Percentiles rank a stretch among this genome's conserved stretches.
phyloP scores from a whole-genome alignment of 2,888 invertebrate species.

The Ormyrus rosae region DNA sequence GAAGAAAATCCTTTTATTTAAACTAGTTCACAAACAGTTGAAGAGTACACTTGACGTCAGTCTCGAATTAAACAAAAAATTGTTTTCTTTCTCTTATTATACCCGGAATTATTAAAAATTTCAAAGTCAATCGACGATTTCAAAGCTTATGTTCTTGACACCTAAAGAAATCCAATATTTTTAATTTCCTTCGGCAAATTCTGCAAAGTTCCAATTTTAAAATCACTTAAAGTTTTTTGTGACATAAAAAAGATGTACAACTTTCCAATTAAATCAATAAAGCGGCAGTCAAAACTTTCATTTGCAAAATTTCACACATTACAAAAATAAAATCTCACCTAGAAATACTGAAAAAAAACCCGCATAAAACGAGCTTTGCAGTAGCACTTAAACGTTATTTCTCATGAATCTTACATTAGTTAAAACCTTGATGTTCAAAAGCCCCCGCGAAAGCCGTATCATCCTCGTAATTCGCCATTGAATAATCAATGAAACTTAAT shows the following conservation, averaged over 20 bases:
- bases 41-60: constrained; percentile 9
- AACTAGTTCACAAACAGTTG: neutral
- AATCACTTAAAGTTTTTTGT: no score
- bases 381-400: no score
- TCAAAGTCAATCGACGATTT: neutral
- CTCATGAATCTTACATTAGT: no score
- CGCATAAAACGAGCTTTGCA: no score
- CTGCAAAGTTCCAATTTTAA: neutral
- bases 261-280: no score
- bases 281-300: no score
- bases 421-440: no score
- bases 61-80: neutral
- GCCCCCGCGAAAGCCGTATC: neutral
- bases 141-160: neutral
- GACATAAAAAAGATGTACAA: no score
- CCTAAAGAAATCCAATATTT: neutral
- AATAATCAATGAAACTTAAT: constrained; percentile 40
- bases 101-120: neutral
- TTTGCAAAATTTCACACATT: no score
- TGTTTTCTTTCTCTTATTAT: neutral
- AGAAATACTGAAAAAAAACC: no score
- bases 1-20: no score
- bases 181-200: neutral
- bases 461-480: constrained; percentile 11
- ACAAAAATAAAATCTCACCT: no score